Base-by-base conservation (phyloP, 64 coral and sea anemone genomes). In the Stichodactyla mertensii region DNA sequence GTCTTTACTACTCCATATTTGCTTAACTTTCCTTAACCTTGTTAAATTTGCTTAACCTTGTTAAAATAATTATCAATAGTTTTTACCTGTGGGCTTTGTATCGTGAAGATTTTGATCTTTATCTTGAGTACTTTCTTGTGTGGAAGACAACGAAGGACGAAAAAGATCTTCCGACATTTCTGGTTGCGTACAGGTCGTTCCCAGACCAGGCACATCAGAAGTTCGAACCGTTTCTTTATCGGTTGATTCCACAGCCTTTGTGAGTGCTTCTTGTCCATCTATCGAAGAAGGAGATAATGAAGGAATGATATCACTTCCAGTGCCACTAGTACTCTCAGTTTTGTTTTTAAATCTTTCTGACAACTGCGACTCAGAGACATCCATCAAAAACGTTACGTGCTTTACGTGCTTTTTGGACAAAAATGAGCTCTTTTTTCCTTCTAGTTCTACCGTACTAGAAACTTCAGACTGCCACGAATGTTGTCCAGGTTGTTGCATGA, bases 251-350 rank as follows among this genome's bases (percentile, higher is more conserved):
- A 16, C 52, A 81, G 5, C 16, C 52, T 81, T 81, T 9, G 78
- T 51, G 24, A 81, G 53, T 4, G 15, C 14, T 18, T 81, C 16
- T 20, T 81, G 78, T 22, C 53, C 55, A 16, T 92, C 16, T 13
- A 97, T 27, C 52, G 91, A 97, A 56, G 94, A 93, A 60, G 94
- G 94, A 52, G 91, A 97, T 6, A 97, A 52, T 52, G 94, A 89
- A 2, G 7, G 6, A 74, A 20, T 88, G 20, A 20, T 82, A n/a
- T 52, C 20, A 36, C 53, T 85, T 80, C 26, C 16, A 10, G 56
- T 11, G 9, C 14, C 56, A 58, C 8, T 15, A 15, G 7, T 74
- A 31, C 26, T 74, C 24, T 74, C 69, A 31, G 69, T 11, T 74
- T 9, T 74, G 10, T 2, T 12, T 74, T 74, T 74, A 11, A 4